Evolutionary conservation across 2,113 vertebrate genomes (phyloP), one percentile per base, ranked within the genome.

Genomic region (Tetrao urogallus): DNA sequence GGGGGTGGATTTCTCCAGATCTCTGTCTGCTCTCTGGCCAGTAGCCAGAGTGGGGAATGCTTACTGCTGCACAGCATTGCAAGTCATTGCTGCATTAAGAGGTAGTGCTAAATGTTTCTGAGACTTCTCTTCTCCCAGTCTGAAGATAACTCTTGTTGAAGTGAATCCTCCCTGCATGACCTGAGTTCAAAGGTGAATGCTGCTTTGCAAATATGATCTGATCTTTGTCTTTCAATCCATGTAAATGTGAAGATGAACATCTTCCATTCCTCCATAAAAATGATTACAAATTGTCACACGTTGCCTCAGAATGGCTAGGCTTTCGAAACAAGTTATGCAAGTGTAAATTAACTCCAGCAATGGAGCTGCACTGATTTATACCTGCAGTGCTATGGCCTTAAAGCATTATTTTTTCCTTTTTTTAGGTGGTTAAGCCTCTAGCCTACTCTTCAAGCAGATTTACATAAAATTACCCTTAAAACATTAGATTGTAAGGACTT

Each of bases 391-490:
- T 56, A 12, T 69, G 60, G 64, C 56, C 82, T 89, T 91, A 71
- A 48, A 82, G 5, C 18, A 24, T 48, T 74, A 5, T 56, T 40
- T 60, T 48, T 67, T 22, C 17, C 24, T 74, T 27, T 54, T 76
- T 24, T 50, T 7, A 28, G 17, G n/a, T 82, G 17, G 12, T 93
- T 92, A 85, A 60, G 21, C 13, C 50, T 82, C 77, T 48, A 43
- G 72, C 38, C 69, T 92, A 25, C 18, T 80, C 40, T 71, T 17
- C 32, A 89, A 71, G 38, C 3, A 88, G 28, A 85, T 93, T 82
- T 92, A n/a, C 78, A 80, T 93, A 43, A 70, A 91, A 77, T 91
- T 91, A 60, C 28, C 50, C 72, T 77, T 82, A 92, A 93, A 95
- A 87, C 17, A 60, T 79, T 82, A 80, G 84, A 86, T 85, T 85